A percentile compares a stretch with the other conserved stretches of the same genome.
These are phyloP conservation scores for Planiliza haematocheilus DNA, from an alignment of 2,113 vertebrate species.

Conservation along the genomic window DNA sequence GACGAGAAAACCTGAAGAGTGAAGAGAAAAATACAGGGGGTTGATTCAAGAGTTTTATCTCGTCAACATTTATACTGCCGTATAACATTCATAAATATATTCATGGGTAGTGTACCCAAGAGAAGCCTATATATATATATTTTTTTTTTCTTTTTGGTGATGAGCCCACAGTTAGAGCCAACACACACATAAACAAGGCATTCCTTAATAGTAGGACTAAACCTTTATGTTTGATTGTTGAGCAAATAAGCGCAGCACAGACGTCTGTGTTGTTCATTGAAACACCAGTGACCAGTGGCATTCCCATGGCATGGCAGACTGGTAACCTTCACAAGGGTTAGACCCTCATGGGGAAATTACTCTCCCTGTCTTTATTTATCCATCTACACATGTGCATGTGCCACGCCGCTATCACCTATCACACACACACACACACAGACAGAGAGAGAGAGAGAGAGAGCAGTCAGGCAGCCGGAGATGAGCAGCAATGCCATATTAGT, in stretches of 20 bases:
- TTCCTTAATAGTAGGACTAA: background rate
- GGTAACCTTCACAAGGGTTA: conserved; percentile 67
- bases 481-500: conserved; percentile 28
- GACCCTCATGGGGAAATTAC: conserved; percentile 30
- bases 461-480: conserved; percentile 31
- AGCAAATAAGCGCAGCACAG: conserved; percentile 58
- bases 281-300: conserved; percentile 63
- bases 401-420: conserved; percentile 41
- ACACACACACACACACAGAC: background rate
- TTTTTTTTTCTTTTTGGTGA: conserved; percentile 37
- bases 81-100: conserved; percentile 51
- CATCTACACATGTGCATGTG: conserved; percentile 22
- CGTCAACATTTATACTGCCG: conserved; percentile 60
- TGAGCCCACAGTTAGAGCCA: conserved; percentile 26
- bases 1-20: conserved; percentile 85
- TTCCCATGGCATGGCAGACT: conserved; percentile 53
- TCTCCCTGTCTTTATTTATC: conserved; percentile 61
- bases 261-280: conserved; percentile 68
- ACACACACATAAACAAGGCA: conserved; percentile 18
- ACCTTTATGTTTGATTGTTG: conserved; percentile 58
- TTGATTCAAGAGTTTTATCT: conserved; percentile 29
- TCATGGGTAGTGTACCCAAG: conserved; percentile 15
- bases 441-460: background rate
- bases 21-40: background rate
- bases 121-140: conserved; percentile 13